Percentiles rank a stretch among this genome's conserved stretches.
Conservation (phyloP, 2,888 invertebrate species). For the Andrena marginata region DNA sequence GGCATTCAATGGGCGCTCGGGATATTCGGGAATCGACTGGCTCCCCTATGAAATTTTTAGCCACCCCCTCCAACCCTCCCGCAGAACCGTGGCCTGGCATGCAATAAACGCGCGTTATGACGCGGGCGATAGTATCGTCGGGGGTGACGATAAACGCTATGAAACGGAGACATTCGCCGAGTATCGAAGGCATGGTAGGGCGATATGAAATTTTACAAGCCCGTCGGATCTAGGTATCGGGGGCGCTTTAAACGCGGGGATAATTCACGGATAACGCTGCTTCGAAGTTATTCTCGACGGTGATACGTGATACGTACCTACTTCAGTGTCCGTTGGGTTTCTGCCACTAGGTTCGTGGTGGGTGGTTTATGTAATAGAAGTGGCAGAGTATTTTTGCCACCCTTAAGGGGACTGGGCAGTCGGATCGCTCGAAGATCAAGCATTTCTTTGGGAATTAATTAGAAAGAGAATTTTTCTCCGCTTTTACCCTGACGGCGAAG, state of each 20-base stretch:
- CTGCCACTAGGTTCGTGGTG: too few species aligned
- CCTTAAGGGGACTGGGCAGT: too few species aligned
- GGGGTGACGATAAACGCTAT: constrained; percentile 22
- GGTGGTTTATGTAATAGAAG: too few species aligned
- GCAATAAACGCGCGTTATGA: constrained; percentile 57
- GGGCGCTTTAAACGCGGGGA: constrained; percentile 8
- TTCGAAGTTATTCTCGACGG: not conserved
- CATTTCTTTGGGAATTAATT: too few species aligned
- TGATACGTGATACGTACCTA: not conserved
- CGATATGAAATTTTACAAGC: constrained; percentile 47
- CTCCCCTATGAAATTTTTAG: constrained; percentile 43
- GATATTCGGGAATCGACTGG: constrained; percentile 24
- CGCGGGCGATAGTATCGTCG: constrained; percentile 45
- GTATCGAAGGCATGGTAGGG: not conserved
- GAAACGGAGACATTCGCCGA: constrained; percentile 29
- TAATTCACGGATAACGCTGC: constrained; percentile 18
- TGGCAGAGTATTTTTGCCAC: too few species aligned
- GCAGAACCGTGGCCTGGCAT: not conserved
- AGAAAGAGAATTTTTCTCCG: too few species aligned
- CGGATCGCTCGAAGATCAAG: too few species aligned
- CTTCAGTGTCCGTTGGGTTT: too few species aligned
- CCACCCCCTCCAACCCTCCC: not conserved
- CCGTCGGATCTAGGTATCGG: not conserved
- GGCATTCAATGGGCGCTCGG: constrained; percentile 11
- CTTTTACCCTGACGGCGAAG: too few species aligned